Evolutionary conservation across 1,140 invertebrate genomes (phyloP), one percentile per base, ranked within the genome.

Genomic region (Orchestia grillus): DNA sequence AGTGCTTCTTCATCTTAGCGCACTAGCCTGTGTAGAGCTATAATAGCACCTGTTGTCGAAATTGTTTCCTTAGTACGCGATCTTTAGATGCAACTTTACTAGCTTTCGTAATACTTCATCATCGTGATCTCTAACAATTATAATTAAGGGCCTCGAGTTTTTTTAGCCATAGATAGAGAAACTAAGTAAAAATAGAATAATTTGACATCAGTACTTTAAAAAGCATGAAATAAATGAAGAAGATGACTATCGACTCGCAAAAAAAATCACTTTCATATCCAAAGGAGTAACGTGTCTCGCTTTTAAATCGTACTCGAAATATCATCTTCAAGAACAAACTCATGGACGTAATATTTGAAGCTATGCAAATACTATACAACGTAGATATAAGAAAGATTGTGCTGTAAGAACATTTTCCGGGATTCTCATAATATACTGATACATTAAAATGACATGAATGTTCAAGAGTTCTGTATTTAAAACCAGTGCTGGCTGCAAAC

Each of bases 41-140:
- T 28, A 41, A 15, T 42, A 90, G 88, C 88, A 90, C 42, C 43
- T 90, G 11, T 1, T 41, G 42, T 42, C 43, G 41, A 42, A 41
- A 90, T 90, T 44, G 15, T 43, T 44, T 90, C 41, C 88, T 42
- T 90, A 90, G n/a, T 90, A 90, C 43, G 36, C n/a, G 88, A 44
- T 90, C 41, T 44, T 90, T 77, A 77, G 62, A 90, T 23, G 28
- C n/a, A 90, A 90, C n/a, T 90, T 90, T 90, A 90, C 36, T 90
- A 11, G 88, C 88, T 90, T 90, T 90, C 88, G n/a, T 90, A 90
- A 41, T 90, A 42, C 88, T 90, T 23, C 88, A 90, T 90, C 41
- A 90, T 43, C 42, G 88, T 90, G 36, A 90, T 90, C 4, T 87
- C 87, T 90, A 90, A 90, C 88, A 90, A 42, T 4, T 90, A 43